A percentile compares a stretch with the other conserved stretches of the same genome.
Evolutionary conservation across 1,140 invertebrate species (phyloP).

Genomic region (Drosophila virilis): DNA sequence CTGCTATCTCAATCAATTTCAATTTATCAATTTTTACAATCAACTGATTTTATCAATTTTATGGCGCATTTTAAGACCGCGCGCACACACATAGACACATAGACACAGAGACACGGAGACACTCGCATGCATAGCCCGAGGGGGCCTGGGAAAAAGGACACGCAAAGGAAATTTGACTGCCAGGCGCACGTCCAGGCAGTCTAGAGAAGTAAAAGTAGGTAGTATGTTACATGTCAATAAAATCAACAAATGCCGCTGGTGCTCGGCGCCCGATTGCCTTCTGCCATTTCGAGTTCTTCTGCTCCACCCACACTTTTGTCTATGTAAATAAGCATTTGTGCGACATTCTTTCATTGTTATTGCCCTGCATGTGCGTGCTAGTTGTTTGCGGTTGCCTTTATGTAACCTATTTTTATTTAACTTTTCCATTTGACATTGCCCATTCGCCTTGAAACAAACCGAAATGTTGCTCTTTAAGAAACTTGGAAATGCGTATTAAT

Average conservation of each 20-base stretch:
- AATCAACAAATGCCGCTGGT: slow-evolving; percentile 77
- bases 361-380: slow-evolving; percentile 23
- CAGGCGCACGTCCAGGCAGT: slow-evolving; percentile 44
- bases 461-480: not conserved
- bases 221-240: slow-evolving; percentile 74
- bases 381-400: slow-evolving; percentile 36
- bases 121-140: slow-evolving; percentile 1
- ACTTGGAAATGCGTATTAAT: slow-evolving; percentile 33
- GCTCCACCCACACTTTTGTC: not conserved
- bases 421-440: slow-evolving; percentile 1
- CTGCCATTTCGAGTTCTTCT: not conserved
- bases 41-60: slow-evolving; percentile 83
- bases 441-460: not conserved
- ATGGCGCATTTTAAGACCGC: slow-evolving; percentile 77
- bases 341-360: slow-evolving; percentile 50
- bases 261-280: slow-evolving; percentile 43
- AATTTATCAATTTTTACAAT: slow-evolving; percentile 83
- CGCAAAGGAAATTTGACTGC: slow-evolving; percentile 71
- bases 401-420: slow-evolving; percentile 14
- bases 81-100: slow-evolving; percentile 23
- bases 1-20: slow-evolving; percentile 79
- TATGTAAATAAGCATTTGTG: slow-evolving; percentile 69
- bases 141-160: slow-evolving; percentile 43
- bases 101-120: not conserved
- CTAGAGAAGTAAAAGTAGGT: slow-evolving; percentile 17